Conservation (phyloP, 2,888 invertebrate genomes). For the Copidosoma aretas region DNA sequence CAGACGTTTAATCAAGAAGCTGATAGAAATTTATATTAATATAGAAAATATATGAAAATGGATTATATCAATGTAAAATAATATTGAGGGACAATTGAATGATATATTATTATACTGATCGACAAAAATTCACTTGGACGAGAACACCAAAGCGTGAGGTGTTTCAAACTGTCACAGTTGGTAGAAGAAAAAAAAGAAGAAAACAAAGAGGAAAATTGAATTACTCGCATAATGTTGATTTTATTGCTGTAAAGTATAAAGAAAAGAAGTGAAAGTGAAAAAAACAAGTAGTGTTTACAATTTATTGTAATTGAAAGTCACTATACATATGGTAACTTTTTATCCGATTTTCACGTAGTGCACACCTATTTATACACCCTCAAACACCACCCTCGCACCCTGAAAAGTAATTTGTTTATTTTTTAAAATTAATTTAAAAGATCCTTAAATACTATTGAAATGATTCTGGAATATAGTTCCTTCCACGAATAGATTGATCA, state of each 20-base stretch:
- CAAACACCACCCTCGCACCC: too few species aligned
- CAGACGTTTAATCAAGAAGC: constrained; percentile 41
- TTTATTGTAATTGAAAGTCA: constrained; percentile 34
- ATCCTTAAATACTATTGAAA: too few species aligned
- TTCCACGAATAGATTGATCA: too few species aligned
- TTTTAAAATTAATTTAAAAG: too few species aligned
- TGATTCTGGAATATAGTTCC: too few species aligned
- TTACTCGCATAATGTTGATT: constrained; percentile 36
- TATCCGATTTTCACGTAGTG: too few species aligned
- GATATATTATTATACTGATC: constrained; percentile 30
- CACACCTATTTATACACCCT: too few species aligned
- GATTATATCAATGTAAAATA: constrained; percentile 62
- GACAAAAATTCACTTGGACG: too few species aligned
- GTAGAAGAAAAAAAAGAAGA: constrained; percentile 25
- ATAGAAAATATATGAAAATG: constrained; percentile 59
- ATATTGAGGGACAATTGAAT: constrained; percentile 58
- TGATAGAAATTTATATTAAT: constrained; percentile 60
- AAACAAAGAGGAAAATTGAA: constrained; percentile 3
- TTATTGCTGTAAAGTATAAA: constrained; percentile 35
- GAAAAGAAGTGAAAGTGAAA: constrained; percentile 16
- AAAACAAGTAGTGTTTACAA: constrained; percentile 27
- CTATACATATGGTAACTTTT: constrained; percentile 26
- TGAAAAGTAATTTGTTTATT: too few species aligned
- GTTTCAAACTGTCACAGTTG: constrained; percentile 36
- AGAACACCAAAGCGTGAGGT: constrained; percentile 23